Conservation (phyloP, 2,888 invertebrate genomes). For the Amphipoea oculea region DNA sequence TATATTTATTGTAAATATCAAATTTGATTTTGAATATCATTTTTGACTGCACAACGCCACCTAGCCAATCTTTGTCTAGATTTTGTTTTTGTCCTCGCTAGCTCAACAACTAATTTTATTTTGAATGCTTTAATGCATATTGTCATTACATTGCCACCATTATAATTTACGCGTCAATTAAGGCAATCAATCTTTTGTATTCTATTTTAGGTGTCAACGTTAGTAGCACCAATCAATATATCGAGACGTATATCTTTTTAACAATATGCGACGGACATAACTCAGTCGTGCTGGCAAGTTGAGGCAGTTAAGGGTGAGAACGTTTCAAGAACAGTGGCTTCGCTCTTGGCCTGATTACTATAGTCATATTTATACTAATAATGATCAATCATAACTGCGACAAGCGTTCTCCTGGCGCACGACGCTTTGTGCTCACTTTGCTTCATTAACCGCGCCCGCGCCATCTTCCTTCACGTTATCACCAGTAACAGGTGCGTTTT, state of each 20-base stretch:
- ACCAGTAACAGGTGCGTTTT: conserved; percentile 71
- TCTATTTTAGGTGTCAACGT: conserved; percentile 57
- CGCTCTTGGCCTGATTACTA: conserved; percentile 85
- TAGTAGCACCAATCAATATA: conserved; percentile 59
- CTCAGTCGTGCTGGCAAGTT: conserved; percentile 80
- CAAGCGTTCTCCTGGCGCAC: conserved; percentile 72
- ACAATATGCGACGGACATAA: conserved; percentile 74
- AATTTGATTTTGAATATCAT: neutral
- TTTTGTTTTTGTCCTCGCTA: conserved; percentile 18
- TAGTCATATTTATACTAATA: conserved; percentile 83
- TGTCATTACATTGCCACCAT: conserved; percentile 50
- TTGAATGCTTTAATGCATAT: conserved; percentile 42
- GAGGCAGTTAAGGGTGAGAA: conserved; percentile 80
- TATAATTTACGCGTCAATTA: conserved; percentile 49
- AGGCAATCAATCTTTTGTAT: conserved; percentile 56
- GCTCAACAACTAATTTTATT: conserved; percentile 27
- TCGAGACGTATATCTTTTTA: conserved; percentile 74
- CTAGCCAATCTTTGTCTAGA: neutral
- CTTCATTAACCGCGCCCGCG: conserved; percentile 74
- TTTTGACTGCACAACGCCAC: neutral
- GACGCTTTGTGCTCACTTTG: conserved; percentile 67
- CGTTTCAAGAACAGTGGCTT: conserved; percentile 80
- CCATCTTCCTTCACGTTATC: conserved; percentile 66
- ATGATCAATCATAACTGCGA: conserved; percentile 84
- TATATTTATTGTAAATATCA: neutral